phyloP scores from a whole-genome alignment of 2,888 invertebrate genomes.

The Ophioninae sp. region DNA sequence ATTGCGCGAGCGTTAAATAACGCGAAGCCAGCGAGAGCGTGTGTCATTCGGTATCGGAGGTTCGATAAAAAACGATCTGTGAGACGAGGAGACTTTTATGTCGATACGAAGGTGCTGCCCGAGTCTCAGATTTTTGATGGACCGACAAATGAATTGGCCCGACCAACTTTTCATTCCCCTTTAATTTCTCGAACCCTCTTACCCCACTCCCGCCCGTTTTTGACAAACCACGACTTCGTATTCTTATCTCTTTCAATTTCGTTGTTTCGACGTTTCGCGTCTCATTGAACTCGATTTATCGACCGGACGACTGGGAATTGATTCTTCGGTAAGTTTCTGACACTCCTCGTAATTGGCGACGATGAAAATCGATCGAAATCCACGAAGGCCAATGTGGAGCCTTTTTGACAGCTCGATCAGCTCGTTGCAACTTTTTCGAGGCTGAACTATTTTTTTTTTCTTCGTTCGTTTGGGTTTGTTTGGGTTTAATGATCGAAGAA shows the following conservation, averaged over 20 bases:
- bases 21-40: not conserved
- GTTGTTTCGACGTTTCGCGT: conserved; percentile 51
- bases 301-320: conserved; percentile 1
- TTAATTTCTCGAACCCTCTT: not conserved
- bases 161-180: conserved; percentile 15
- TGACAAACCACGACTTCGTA: conserved; percentile 7
- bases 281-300: conserved; percentile 43
- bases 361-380: conserved; percentile 10
- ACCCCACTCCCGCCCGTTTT: not conserved
- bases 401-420: no score
- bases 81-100: conserved; percentile 39
- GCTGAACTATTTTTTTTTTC: no score
- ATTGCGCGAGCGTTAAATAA: not conserved
- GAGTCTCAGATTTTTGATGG: conserved; percentile 53
- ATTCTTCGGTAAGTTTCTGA: conserved; percentile 16
- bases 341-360: conserved; percentile 45
- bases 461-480: not conserved
- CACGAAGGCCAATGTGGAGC: not conserved
- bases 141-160: conserved; percentile 44
- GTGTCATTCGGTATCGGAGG: conserved; percentile 29
- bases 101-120: conserved; percentile 49
- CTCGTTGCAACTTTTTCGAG: no score
- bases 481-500: not conserved
- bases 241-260: conserved; percentile 62
- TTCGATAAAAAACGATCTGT: conserved; percentile 53